Evolutionary conservation across 2,113 vertebrate species (phyloP).

Genomic region (Entelurus aequoreus): DNA sequence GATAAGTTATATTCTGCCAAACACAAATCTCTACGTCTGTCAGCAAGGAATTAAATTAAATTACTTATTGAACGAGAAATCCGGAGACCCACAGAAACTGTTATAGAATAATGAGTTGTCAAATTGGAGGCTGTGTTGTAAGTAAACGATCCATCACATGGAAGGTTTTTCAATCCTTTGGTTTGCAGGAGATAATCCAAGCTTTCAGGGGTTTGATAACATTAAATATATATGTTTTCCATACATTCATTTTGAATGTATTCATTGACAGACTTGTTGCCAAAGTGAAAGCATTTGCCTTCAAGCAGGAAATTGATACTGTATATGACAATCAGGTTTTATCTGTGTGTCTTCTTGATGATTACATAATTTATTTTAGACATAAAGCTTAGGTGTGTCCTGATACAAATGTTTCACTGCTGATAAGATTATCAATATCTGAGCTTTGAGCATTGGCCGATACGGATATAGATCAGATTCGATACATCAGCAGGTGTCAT

Average conservation of each 20-base stretch:
- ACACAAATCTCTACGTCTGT: conserved; percentile 15
- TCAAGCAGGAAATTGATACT: no score
- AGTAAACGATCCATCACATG: conserved; percentile 60
- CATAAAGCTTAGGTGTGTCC: no score
- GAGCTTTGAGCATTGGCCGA: no score
- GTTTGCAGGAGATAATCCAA: conserved; percentile 49
- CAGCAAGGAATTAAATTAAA: conserved; percentile 42
- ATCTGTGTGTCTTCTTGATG: no score
- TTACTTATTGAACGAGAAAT: conserved; percentile 49
- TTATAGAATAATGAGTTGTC: conserved; percentile 71
- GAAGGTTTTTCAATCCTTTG: conserved; percentile 52
- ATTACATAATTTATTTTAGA: no score
- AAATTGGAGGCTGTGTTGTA: conserved; percentile 47
- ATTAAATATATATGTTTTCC: background rate
- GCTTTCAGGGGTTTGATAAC: conserved; percentile 44
- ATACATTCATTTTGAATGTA: conserved; percentile 33
- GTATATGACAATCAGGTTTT: no score
- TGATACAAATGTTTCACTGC: no score
- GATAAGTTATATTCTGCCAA: conserved; percentile 5
- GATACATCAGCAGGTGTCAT: no score
- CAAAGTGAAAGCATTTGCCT: conserved; percentile 6
- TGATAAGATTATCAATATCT: no score
- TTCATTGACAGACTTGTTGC: conserved; percentile 57
- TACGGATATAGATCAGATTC: no score
- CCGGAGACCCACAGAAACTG: conserved; percentile 45